phyloP scores from a whole-genome alignment of 2,888 invertebrate genomes.

The Morpho achilles region DNA sequence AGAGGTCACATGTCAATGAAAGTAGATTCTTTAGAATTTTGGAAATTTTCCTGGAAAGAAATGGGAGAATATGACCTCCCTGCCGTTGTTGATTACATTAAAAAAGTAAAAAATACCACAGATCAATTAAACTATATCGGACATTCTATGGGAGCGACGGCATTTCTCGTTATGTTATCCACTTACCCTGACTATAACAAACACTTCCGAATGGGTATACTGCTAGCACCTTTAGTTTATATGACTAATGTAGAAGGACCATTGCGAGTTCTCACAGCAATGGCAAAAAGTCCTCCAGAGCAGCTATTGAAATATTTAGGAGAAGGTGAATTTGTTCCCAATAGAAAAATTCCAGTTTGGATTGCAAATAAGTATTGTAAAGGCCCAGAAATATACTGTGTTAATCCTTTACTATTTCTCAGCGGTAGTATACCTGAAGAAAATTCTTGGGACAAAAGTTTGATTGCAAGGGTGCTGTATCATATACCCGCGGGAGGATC shows the following conservation, averaged over 20 bases:
- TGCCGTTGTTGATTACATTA: slow-evolving; percentile 51
- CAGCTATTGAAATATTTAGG: slow-evolving; percentile 41
- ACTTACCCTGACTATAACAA: slow-evolving; percentile 45
- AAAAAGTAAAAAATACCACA: slow-evolving; percentile 35
- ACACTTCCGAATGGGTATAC: slow-evolving; percentile 48
- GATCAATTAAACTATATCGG: slow-evolving; percentile 52
- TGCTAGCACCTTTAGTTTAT: slow-evolving; percentile 52
- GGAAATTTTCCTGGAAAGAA: slow-evolving; percentile 61
- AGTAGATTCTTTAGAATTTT: slow-evolving; percentile 40
- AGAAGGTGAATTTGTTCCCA: slow-evolving; percentile 46
- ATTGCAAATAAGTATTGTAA: slow-evolving; percentile 45
- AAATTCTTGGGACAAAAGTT: slow-evolving; percentile 36
- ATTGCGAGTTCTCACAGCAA: slow-evolving; percentile 37
- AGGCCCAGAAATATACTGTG: slow-evolving; percentile 44
- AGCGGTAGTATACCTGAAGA: slow-evolving; percentile 40
- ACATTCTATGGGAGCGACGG: slow-evolving; percentile 62
- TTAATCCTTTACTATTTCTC: slow-evolving; percentile 54
- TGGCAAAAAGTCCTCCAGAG: slow-evolving; percentile 36
- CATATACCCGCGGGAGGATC: slow-evolving; percentile 59
- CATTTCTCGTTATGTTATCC: slow-evolving; percentile 51
- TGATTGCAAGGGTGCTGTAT: slow-evolving; percentile 43
- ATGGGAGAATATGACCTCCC: slow-evolving; percentile 56
- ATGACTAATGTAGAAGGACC: slow-evolving; percentile 49
- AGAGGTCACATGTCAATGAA: slow-evolving; percentile 41
- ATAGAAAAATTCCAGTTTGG: slow-evolving; percentile 44